Conservation (phyloP, 2,888 invertebrate species). For the Heterodera filipjevi region DNA sequence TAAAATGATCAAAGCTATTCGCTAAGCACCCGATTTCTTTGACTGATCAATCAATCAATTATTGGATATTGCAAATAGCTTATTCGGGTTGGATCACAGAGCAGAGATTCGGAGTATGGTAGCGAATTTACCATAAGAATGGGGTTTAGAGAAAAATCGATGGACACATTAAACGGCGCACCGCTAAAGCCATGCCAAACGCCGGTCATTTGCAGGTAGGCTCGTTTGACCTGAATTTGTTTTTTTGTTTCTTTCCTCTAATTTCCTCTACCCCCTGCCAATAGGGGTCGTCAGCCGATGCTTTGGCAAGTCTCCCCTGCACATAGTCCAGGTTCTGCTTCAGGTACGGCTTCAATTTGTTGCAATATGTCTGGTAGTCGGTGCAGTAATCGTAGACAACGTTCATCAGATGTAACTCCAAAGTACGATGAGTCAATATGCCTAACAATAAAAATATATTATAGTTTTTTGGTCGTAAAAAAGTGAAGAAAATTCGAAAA, state of each 20-base stretch:
- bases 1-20: too few relatives aligned
- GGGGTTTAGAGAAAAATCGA: constrained; percentile 57
- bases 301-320: constrained; percentile 47
- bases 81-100: background rate
- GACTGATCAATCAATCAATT: background rate
- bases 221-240: constrained; percentile 49
- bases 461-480: background rate
- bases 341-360: constrained; percentile 51
- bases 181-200: constrained; percentile 44
- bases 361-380: constrained; percentile 60
- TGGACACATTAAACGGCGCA: constrained; percentile 27
- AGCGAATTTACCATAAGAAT: constrained; percentile 45
- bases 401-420: constrained; percentile 56
- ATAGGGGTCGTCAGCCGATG: constrained; percentile 58
- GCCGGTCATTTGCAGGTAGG: constrained; percentile 56
- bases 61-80: background rate
- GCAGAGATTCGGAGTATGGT: background rate
- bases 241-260: background rate
- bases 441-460: constrained; percentile 37
- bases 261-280: constrained; percentile 55
- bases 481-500: background rate
- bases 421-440: constrained; percentile 50
- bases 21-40: too few relatives aligned
- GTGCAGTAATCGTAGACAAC: constrained; percentile 58
- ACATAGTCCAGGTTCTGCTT: constrained; percentile 56